A percentile compares a stretch with the other conserved stretches of the same genome.
These are phyloP conservation scores for Mamestra configurata DNA, from an alignment of 1,140 invertebrate genomes.

Conservation along the genomic window DNA sequence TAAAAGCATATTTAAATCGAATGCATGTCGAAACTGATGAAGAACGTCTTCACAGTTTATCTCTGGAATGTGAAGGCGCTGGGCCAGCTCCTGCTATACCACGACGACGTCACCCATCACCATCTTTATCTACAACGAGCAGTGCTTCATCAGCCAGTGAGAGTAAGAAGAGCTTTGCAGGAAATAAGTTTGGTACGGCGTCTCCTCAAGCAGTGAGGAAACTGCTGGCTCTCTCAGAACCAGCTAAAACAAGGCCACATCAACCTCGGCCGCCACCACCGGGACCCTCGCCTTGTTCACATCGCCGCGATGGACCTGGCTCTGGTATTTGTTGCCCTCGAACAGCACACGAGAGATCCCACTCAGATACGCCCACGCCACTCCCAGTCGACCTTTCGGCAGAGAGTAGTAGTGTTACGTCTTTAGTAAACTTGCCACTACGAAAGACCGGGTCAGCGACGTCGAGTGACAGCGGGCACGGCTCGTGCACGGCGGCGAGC, in stretches of 20 bases:
- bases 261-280: constrained; percentile 91
- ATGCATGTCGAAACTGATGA: constrained; percentile 98
- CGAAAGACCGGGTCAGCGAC: constrained; percentile 96
- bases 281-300: constrained; percentile 90
- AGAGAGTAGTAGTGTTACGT: constrained; percentile 98
- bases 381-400: constrained; percentile 96
- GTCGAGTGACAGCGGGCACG: constrained; percentile 95
- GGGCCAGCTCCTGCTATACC: constrained; percentile 89
- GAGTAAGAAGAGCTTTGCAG: constrained; percentile 89
- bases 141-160: constrained; percentile 96
- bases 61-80: constrained; percentile 95
- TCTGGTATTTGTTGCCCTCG: constrained; percentile 81
- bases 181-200: constrained; percentile 95
- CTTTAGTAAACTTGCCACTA: constrained; percentile 95
- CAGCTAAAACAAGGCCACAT: constrained; percentile 95
- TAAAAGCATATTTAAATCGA: constrained; percentile 98
- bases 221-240: constrained; percentile 95
- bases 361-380: constrained; percentile 96
- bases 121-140: constrained; percentile 96
- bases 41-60: constrained; percentile 95
- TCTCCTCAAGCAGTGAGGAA: constrained; percentile 98
- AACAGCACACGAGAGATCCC: constrained; percentile 94
- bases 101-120: constrained; percentile 94
- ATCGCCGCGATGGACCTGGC: constrained; percentile 90
- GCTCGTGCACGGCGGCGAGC: constrained; percentile 90